These are phyloP conservation scores for Propithecus deckenii DNA, from an alignment of 2,797 vertebrate genomes.

Conservation along the genomic window DNA sequence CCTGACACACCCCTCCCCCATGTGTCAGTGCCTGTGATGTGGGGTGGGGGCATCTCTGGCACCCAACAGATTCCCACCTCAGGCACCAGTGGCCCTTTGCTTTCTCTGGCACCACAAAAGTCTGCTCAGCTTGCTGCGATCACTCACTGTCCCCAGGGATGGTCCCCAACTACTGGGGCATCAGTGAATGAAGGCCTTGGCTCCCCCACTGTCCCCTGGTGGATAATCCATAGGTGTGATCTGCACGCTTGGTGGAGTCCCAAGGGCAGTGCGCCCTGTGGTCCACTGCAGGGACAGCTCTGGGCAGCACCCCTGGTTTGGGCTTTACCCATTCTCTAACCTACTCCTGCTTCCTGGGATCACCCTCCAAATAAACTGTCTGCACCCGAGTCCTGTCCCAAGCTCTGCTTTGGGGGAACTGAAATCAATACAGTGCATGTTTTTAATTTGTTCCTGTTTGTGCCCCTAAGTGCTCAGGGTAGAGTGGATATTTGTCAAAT, in stretches of 20 bases:
- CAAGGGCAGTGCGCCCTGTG: rapidly evolving
- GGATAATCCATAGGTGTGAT: not conserved
- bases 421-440: not conserved
- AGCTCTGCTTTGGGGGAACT: not conserved
- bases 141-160: not conserved
- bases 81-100: not conserved
- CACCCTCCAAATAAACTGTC: not conserved
- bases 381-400: not conserved
- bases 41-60: not conserved
- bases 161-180: not conserved
- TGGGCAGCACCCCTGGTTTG: not conserved
- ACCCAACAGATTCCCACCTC: no score
- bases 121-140: not conserved
- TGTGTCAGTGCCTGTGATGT: not conserved
- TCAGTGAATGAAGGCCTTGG: not conserved
- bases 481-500: not conserved
- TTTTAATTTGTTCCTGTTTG: not conserved
- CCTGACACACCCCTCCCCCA: not conserved
- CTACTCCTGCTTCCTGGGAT: not conserved
- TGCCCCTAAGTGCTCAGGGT: not conserved
- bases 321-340: not conserved
- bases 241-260: not conserved
- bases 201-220: rapidly evolving
- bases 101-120: not conserved
- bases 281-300: not conserved